Evolutionary conservation across 2,888 invertebrate species (phyloP).

Genomic region (Drosophila gaucha): DNA sequence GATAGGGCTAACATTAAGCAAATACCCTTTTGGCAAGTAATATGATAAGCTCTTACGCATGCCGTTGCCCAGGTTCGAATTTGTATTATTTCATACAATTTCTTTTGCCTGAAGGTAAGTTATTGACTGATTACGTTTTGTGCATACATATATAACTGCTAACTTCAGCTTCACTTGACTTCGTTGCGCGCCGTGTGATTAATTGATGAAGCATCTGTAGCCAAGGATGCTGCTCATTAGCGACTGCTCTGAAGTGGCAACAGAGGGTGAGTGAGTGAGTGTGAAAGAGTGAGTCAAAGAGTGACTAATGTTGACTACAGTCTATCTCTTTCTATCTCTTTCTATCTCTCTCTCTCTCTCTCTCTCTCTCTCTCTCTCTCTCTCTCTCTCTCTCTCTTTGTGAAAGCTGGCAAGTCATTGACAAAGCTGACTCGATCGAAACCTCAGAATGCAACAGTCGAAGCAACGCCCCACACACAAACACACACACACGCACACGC

Average conservation of each 20-base stretch:
- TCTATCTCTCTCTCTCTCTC: not conserved
- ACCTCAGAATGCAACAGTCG: constrained; percentile 64
- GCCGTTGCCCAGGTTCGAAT: not conserved
- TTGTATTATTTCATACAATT: no score
- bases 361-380: not conserved
- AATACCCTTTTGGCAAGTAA: not conserved
- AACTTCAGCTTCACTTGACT: constrained; percentile 38
- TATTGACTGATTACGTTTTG: constrained; percentile 40
- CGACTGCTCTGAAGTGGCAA: constrained; percentile 14
- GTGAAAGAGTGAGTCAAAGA: constrained; percentile 9
- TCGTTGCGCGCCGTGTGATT: constrained; percentile 38
- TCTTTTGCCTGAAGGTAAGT: no score
- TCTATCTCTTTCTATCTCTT: not conserved
- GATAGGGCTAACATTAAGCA: not conserved
- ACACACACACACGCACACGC: not conserved
- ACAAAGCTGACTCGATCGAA: constrained; percentile 34
- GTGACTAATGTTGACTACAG: constrained; percentile 32
- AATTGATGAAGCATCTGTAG: constrained; percentile 45
- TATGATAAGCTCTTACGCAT: not conserved
- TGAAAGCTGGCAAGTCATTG: constrained; percentile 28
- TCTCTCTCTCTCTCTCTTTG: not conserved
- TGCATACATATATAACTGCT: constrained; percentile 18
- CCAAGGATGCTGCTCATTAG: constrained; percentile 50
- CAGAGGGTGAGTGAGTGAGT: constrained; percentile 9
- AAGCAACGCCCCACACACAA: constrained; percentile 22